These are phyloP conservation scores for Misgurnus anguillicaudatus DNA, from an alignment of 2,113 vertebrate genomes.

Conservation along the genomic window DNA sequence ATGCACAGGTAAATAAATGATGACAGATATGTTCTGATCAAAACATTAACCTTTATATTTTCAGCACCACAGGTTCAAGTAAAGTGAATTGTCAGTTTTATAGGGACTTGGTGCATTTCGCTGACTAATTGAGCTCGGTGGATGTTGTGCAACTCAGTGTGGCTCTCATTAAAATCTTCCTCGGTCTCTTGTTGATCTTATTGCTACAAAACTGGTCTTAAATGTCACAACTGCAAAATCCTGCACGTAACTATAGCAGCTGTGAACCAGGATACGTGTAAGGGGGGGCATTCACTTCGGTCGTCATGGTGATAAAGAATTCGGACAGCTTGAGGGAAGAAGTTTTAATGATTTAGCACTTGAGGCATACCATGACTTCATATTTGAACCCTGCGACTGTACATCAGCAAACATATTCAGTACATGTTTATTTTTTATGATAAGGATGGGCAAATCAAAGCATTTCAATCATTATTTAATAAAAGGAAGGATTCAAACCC, in stretches of 20 bases:
- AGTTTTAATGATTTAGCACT: constrained; percentile 51
- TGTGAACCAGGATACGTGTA: constrained; percentile 25
- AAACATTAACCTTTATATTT: background rate
- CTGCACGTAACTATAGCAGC: constrained; percentile 15
- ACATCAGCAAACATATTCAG: background rate
- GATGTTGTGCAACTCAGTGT: background rate
- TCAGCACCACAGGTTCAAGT: background rate
- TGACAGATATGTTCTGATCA: background rate
- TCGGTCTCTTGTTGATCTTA: constrained; percentile 28
- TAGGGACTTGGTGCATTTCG: background rate
- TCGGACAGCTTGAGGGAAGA: constrained; percentile 30
- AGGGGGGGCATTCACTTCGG: constrained; percentile 36
- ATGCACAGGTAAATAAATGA: too few species aligned
- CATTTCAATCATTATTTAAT: background rate
- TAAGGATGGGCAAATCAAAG: background rate
- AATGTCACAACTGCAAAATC: constrained; percentile 27
- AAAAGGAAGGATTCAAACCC: too few species aligned
- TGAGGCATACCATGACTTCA: constrained; percentile 27
- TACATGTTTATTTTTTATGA: background rate
- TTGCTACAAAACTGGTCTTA: constrained; percentile 16
- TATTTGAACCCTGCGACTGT: constrained; percentile 20
- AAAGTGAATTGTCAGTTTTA: constrained; percentile 4
- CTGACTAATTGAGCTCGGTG: constrained; percentile 13
- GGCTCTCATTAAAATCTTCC: constrained; percentile 10
- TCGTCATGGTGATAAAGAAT: constrained; percentile 58